phyloP scores from a whole-genome alignment of 2,888 invertebrate species.

The Carpatolechia fugitivella region DNA sequence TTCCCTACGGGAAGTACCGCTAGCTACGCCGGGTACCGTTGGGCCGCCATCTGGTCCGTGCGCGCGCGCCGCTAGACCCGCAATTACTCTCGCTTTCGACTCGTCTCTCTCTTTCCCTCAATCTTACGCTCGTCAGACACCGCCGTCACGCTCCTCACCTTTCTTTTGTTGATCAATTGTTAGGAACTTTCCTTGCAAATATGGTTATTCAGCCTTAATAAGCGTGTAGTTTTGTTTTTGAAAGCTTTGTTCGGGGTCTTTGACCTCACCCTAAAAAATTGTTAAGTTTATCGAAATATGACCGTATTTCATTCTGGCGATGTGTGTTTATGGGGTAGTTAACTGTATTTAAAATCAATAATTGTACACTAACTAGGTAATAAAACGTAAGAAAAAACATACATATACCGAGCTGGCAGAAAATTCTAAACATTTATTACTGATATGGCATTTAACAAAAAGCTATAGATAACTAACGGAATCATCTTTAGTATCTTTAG shows the following conservation, averaged over 20 bases:
- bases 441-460: no score
- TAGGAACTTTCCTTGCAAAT: constrained; percentile 22
- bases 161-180: constrained; percentile 27
- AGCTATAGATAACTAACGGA: no score
- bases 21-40: constrained; percentile 60
- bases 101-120: constrained; percentile 35
- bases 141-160: constrained; percentile 21
- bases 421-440: no score
- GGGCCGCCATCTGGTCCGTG: constrained; percentile 27
- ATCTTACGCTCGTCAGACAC: constrained; percentile 19
- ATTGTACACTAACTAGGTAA: no score
- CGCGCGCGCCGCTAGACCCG: constrained; percentile 41
- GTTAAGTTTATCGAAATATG: neutral
- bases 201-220: constrained; percentile 6
- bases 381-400: no score
- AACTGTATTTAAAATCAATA: neutral
- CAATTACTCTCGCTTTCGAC: constrained; percentile 71
- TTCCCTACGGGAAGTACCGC: constrained; percentile 58
- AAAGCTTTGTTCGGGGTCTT: neutral
- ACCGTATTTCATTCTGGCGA: no score
- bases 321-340: neutral
- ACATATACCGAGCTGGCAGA: no score
- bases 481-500: no score
- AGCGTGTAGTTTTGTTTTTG: neutral
- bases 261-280: neutral